phyloP scores from a whole-genome alignment of 2,797 vertebrate genomes.

The Channallabes apus region DNA sequence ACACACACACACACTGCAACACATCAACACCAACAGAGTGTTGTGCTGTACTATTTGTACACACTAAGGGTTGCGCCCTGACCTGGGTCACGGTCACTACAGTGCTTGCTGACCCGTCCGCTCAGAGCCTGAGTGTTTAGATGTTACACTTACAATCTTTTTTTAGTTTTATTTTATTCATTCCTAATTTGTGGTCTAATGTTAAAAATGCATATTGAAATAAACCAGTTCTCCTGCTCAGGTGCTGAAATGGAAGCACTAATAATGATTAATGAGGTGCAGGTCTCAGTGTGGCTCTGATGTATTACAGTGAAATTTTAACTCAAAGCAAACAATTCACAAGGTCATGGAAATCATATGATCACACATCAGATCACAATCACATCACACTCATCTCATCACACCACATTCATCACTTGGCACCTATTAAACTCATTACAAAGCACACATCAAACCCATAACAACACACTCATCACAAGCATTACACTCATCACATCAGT shows the following conservation, averaged over 20 bases:
- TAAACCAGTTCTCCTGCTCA: neutral
- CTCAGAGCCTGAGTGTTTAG: neutral
- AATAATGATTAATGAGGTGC: neutral
- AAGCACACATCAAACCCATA: no score
- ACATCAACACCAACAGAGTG: neutral
- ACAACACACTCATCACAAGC: no score
- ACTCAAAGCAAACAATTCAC: neutral
- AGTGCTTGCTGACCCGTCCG: neutral
- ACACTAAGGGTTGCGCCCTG: neutral
- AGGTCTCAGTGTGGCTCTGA: neutral
- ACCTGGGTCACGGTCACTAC: neutral
- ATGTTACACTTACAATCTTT: neutral
- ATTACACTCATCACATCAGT: no score
- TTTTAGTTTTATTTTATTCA: neutral
- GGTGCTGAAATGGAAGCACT: neutral
- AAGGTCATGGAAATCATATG: neutral
- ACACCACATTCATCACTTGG: neutral
- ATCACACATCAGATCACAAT: neutral
- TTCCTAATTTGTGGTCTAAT: neutral
- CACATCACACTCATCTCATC: neutral
- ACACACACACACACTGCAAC: neutral
- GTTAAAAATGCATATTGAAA: neutral
- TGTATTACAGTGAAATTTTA: neutral
- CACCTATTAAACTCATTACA: no score
- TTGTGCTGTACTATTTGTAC: neutral